Evolutionary conservation across 2,797 vertebrate species (phyloP), one percentile per base, ranked within the genome.

Genomic region (Leucoraja ocellata): DNA sequence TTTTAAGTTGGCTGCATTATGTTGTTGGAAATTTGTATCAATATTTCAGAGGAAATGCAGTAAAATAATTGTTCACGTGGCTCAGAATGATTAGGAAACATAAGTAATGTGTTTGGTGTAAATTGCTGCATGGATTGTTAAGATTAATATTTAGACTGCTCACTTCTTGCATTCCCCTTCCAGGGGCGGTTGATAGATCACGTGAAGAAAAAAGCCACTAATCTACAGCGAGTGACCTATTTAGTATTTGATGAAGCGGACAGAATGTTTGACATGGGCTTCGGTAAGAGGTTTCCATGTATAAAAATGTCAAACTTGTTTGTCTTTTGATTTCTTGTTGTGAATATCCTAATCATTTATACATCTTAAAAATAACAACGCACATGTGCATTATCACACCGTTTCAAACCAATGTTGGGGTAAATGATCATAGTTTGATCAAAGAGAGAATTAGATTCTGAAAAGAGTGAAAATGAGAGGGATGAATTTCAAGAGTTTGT

Each of bases 251-350:
- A 99, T 95, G 99, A 99, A 96, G 99, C 99, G 4, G 99, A 99
- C 96, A 97, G 99, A 93, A 99, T 99, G 99, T 99, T 99, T 95
- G 99, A 99, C 94, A 99, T 99, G 99, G 99, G 99, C 11, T 99
- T 99, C 94, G 99, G 99, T 99, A 96, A 25, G 98, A 68, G 61
- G 68, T 88, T 10, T 68, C 32, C n/a, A 16, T n/a, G 25, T 61
- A 21, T 14, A n/a, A 84, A n/a, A 84, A 18, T 18, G 36, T 6
- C 0, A 61, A 61, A 13, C 10, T 61, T 61, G 13, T 61, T 61
- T 23, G 46, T 46, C 4, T 68, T 65, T 36, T 65, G 8, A n/a
- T 36, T 65, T 28, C 16, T n/a, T 88, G 18, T 74, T 74, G 71
- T 74, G 5, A 74, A 74, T 74, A 74, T 23, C 71, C 71, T 6